Evolutionary conservation across 2,113 vertebrate species (phyloP).

Genomic region (Poeciliopsis prolifica): DNA sequence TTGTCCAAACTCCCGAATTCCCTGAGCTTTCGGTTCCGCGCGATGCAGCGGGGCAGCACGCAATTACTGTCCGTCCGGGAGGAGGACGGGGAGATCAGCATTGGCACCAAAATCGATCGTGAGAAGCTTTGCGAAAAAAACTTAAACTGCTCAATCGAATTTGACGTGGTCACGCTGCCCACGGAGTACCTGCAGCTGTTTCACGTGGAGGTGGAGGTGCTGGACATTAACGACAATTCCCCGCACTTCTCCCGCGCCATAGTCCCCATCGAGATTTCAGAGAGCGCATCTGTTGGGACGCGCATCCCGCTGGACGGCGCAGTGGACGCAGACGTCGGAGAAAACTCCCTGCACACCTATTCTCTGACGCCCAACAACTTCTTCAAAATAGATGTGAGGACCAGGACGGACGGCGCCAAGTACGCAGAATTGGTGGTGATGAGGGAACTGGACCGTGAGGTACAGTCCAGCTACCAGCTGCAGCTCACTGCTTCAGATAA

Average conservation of each 20-base stretch:
- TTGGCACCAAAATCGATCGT: constrained; percentile 92
- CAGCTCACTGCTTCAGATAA: constrained; percentile 91
- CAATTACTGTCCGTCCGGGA: constrained; percentile 88
- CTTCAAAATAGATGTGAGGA: constrained; percentile 91
- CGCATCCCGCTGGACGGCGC: constrained; percentile 93
- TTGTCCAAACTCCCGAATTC: constrained; percentile 86
- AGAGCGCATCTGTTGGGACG: constrained; percentile 94
- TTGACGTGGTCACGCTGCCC: constrained; percentile 95
- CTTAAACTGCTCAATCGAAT: constrained; percentile 95
- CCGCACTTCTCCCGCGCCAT: constrained; percentile 92
- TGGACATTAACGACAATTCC: constrained; percentile 97
- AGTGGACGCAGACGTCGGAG: constrained; percentile 92
- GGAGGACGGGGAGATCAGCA: constrained; percentile 92
- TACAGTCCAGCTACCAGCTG: constrained; percentile 89
- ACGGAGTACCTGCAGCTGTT: constrained; percentile 95
- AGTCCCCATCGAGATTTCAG: constrained; percentile 94
- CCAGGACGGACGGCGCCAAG: constrained; percentile 92
- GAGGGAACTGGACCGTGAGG: constrained; percentile 89
- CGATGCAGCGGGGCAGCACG: constrained; percentile 90
- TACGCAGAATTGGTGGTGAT: constrained; percentile 94
- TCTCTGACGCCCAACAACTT: constrained; percentile 90
- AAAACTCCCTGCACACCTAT: constrained; percentile 92
- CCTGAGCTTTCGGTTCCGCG: constrained; percentile 88
- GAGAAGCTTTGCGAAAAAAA: constrained; percentile 95
- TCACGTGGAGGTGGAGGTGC: constrained; percentile 95